A percentile compares a stretch with the other conserved stretches of the same genome.
These are phyloP conservation scores for Paramormyrops hopkinsi DNA, from an alignment of 2,797 vertebrate genomes.

Conservation along the genomic window DNA sequence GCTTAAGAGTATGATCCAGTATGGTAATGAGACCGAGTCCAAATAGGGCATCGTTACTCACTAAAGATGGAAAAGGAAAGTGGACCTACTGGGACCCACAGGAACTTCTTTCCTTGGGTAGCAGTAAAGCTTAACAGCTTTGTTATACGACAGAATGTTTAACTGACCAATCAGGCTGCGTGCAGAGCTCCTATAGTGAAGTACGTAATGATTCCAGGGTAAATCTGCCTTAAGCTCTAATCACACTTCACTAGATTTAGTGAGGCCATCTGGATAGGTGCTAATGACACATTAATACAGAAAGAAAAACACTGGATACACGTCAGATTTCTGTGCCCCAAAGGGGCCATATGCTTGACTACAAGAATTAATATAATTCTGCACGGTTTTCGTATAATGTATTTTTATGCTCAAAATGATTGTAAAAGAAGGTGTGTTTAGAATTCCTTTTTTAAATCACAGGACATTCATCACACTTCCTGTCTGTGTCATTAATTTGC, in stretches of 20 bases:
- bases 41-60: not conserved
- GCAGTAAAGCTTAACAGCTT: not conserved
- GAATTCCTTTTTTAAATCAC: not conserved
- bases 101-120: not conserved
- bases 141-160: not conserved
- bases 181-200: not conserved
- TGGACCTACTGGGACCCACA: not conserved
- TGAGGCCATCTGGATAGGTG: not conserved
- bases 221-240: not conserved
- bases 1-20: not conserved
- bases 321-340: not conserved
- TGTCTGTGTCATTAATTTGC: not conserved
- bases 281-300: not conserved
- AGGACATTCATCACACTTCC: not conserved
- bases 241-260: not conserved
- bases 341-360: not conserved
- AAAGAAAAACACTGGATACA: not conserved
- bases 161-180: not conserved
- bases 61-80: not conserved
- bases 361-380: not conserved
- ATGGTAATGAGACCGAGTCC: not conserved
- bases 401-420: not conserved
- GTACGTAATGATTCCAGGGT: not conserved
- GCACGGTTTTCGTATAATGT: not conserved
- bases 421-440: not conserved